These are phyloP conservation scores for Idaea aversata DNA, from an alignment of 2,888 invertebrate species.

Conservation along the genomic window DNA sequence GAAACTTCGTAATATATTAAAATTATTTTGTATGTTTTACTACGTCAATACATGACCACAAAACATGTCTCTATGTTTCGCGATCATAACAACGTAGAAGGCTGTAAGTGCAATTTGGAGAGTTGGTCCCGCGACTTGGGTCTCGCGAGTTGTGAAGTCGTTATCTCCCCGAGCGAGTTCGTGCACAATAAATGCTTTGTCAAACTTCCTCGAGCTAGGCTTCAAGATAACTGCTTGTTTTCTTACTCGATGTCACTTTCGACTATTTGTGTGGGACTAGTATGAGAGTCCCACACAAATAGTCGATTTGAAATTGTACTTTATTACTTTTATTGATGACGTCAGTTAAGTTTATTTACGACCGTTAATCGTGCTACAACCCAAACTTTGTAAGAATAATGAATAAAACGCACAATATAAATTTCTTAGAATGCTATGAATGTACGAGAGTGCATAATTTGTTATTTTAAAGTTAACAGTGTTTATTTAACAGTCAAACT, in stretches of 20 bases:
- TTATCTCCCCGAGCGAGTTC: conserved; percentile 59
- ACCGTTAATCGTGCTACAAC: no score
- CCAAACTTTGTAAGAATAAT: no score
- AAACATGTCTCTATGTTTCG: conserved; percentile 3
- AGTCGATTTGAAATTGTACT: no score
- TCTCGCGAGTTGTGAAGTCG: conserved; percentile 56
- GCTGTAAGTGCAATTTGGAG: conserved; percentile 22
- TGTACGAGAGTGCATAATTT: no score
- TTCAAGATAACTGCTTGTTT: conserved; percentile 58
- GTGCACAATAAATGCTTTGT: conserved; percentile 72
- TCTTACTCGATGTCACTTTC: conserved; percentile 36
- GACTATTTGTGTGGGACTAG: conserved; percentile 10
- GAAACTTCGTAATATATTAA: no score
- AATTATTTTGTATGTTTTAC: no score
- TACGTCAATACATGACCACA: conserved; percentile 1
- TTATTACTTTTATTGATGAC: no score
- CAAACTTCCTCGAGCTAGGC: conserved; percentile 55
- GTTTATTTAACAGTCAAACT: no score
- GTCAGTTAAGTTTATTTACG: no score
- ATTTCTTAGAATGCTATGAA: no score
- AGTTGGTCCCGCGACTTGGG: conserved; percentile 6
- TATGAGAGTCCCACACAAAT: neutral
- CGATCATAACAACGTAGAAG: conserved; percentile 12
- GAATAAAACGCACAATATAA: no score
- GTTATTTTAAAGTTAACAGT: no score